These are phyloP conservation scores for Oenanthe melanoleuca DNA, from an alignment of 2,113 vertebrate species.

Conservation along the genomic window DNA sequence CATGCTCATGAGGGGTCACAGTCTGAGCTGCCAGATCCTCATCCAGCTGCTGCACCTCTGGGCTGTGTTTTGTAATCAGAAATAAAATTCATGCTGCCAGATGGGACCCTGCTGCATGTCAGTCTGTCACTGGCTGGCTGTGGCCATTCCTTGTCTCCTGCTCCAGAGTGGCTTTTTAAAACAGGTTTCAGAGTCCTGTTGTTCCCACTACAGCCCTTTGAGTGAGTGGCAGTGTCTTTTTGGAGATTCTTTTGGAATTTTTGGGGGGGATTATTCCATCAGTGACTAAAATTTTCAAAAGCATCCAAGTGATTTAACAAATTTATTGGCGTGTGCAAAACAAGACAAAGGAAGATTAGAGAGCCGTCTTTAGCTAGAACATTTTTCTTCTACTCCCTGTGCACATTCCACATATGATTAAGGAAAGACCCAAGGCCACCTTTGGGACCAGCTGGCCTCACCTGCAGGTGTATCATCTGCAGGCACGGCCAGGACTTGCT, in stretches of 20 bases:
- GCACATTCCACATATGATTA: neutral
- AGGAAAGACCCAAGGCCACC: neutral
- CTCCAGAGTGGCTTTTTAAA: neutral
- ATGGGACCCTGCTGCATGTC: neutral
- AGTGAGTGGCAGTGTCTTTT: neutral
- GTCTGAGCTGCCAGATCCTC: neutral
- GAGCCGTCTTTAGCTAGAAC: neutral
- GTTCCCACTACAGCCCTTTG: neutral
- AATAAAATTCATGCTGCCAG: neutral
- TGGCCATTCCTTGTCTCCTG: neutral
- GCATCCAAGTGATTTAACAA: neutral
- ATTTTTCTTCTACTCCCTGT: neutral
- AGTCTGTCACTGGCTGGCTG: neutral
- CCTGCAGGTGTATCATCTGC: neutral
- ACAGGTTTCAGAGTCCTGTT: neutral
- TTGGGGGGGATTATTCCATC: neutral
- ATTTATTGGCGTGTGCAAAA: neutral
- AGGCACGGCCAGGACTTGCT: neutral
- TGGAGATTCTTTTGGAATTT: neutral
- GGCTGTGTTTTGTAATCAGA: neutral
- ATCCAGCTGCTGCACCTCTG: rapidly evolving
- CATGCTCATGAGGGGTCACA: neutral
- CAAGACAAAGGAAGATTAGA: rapidly evolving
- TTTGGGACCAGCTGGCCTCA: neutral
- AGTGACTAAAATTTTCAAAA: neutral